phyloP scores from a whole-genome alignment of 2,888 invertebrate genomes.

The Andrena haemorrhoa region DNA sequence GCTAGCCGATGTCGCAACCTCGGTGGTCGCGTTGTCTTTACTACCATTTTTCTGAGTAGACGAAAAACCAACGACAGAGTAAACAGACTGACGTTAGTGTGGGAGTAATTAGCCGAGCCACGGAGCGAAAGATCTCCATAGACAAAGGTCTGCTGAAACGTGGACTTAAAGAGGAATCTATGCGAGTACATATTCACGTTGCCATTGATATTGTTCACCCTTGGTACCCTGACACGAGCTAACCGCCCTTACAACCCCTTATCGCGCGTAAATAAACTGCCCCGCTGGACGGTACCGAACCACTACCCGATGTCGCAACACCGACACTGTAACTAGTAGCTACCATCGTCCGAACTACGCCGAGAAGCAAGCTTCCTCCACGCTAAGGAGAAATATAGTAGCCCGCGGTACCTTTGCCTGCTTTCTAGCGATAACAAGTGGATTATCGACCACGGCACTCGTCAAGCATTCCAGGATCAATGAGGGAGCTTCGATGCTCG shows the following conservation, averaged over 20 bases:
- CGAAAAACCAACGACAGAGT: background rate
- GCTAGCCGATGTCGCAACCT: conserved; percentile 66
- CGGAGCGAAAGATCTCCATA: background rate
- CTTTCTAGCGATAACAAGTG: background rate
- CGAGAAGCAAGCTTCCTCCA: conserved; percentile 18
- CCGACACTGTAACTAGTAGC: conserved; percentile 18
- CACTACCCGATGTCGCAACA: conserved; percentile 53
- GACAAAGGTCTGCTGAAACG: background rate
- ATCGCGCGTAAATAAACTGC: conserved; percentile 37
- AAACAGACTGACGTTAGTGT: background rate
- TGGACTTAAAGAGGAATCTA: background rate
- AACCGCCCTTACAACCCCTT: conserved; percentile 29
- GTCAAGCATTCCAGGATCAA: no score
- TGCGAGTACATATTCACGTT: background rate
- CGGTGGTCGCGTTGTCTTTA: conserved; percentile 35
- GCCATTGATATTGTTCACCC: conserved; percentile 25
- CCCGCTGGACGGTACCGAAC: conserved; percentile 18
- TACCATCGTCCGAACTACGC: conserved; percentile 17
- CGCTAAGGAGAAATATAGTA: conserved; percentile 10
- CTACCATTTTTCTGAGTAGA: conserved; percentile 33
- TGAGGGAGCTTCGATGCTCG: no score
- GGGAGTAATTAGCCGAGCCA: conserved; percentile 1
- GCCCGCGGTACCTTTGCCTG: background rate
- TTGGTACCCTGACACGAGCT: background rate
- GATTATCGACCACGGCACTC: background rate